Base-by-base conservation (phyloP, 2,113 vertebrate genomes). In the Odobenus rosmarus region DNA sequence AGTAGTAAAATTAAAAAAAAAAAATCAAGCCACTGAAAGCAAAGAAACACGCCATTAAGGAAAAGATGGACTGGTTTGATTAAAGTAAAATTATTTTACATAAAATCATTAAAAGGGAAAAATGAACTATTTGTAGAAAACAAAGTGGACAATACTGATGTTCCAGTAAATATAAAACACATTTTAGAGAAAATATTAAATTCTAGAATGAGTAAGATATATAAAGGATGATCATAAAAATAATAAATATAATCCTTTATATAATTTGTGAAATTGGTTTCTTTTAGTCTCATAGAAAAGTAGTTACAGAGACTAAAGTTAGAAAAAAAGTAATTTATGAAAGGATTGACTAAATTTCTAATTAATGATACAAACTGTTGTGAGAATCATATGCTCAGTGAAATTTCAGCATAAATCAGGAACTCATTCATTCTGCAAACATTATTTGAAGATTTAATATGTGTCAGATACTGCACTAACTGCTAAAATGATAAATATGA, bases 401-500 rank as follows among this genome's bases (percentile, higher is more conserved):
- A 94, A 96, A 90, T 93, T 92, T 14, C 16, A 90, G 64, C 49
- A 83, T 92, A 72, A 94, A 96, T 87, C 19, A 93, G 57, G 3
- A 13, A 59, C 26, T 97, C 28, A 83, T 82, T 96, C 57, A 94
- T 86, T 94, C 85, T 55, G 7, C 7, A 93, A 84, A 90, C 49
- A 91, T 83, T 90, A 90, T 85, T 88, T 96, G 71, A 95, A 95
- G 36, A 91, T 69, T 93, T 93, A 76, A 31, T 57, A 74, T 93
- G 3, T 93, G 18, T n/a, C 26, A 80, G 26, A 59, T 46, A 88
- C 24, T 33, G 53, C 7, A 61, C 36, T 88, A 74, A 64, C 76
- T 85, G 21, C 81, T 88, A 82, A 90, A 96, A 81, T 85, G 39
- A 67, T 84, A 79, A 88, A 64, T 90, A 26, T 93, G 31, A 69